Base-by-base conservation (phyloP, 1,140 invertebrate species). In the Caenorhabditis latens region DNA sequence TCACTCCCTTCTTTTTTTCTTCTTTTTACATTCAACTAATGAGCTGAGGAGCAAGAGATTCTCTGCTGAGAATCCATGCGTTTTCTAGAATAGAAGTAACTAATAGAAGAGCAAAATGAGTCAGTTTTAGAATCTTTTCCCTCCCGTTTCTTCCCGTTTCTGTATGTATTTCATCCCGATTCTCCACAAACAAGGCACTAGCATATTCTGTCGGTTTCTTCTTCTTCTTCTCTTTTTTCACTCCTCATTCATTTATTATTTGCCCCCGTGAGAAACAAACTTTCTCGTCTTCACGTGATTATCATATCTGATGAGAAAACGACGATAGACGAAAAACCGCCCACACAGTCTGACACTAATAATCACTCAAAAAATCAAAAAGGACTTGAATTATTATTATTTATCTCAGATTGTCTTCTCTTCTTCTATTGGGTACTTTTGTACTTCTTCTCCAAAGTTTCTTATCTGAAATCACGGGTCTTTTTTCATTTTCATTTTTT, bases 251-350 rank as follows among this genome's bases (percentile, higher is more conserved):
- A 79, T 79, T 71, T 79, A 79, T 79, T 79, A 53, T 79, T 79
- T 79, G 71, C 71, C 71, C 71, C 71, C 71, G 71, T 79, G 71
- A 79, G 71, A 79, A 79, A 79, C 16, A 48, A 50, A 79, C 43
- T 79, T 50, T 79, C 43, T 21, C n/a, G 19, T 79, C 46, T 79
- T 79, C 71, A 79, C 71, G 71, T 79, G 71, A 79, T 79, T 79
- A 79, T 79, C 71, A 50, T 79, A 79, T 48, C n/a, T 79, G 43
- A 79, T 48, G 43, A 50, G 46, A 13, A 21, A 32, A 16, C 11
- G 21, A 43, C 8, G 42, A 71, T 0, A 53, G 19, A 50, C 71
- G 53, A 79, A 79, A 79, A 79, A 79, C 71, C 71, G 71, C 71
- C 71, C 46, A 46, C 46, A 0, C 42, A 40, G 6, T 40, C 5